Conservation (phyloP, 2,113 vertebrate species). For the Apodemus speciosus region DNA sequence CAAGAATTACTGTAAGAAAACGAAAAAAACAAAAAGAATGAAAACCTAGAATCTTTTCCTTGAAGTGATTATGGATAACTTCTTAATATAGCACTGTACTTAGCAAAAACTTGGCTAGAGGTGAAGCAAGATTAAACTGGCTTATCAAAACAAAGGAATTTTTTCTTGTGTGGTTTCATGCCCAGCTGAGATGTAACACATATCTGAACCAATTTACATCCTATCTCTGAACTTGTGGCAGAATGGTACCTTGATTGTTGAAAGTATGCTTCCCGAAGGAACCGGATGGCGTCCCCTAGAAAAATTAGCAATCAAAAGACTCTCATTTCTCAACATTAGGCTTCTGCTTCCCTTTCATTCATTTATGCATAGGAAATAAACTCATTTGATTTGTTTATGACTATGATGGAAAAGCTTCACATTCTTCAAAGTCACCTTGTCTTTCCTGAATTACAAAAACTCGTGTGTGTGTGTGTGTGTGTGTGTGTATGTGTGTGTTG, state of each 20-base stretch:
- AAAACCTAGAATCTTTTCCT: not conserved
- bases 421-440: not conserved
- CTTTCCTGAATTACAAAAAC: not conserved
- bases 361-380: not conserved
- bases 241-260: constrained; percentile 5
- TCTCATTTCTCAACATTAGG: not conserved
- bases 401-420: not conserved
- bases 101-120: not conserved
- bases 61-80: not conserved
- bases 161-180: not conserved
- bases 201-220: constrained; percentile 41
- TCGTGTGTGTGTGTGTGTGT: not conserved
- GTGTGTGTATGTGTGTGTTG: not conserved
- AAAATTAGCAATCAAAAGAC: constrained; percentile 12
- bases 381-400: constrained; percentile 6
- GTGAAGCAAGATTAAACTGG: not conserved
- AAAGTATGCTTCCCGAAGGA: not conserved
- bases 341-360: not conserved
- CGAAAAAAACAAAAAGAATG: not conserved
- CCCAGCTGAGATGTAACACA: not conserved
- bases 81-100: not conserved
- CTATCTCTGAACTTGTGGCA: not conserved
- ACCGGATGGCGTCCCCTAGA: not conserved
- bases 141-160: not conserved
- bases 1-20: not conserved